Evolutionary conservation across 2,113 vertebrate species (phyloP), one percentile per base, ranked within the genome.

Genomic region (Gavia stellata): DNA sequence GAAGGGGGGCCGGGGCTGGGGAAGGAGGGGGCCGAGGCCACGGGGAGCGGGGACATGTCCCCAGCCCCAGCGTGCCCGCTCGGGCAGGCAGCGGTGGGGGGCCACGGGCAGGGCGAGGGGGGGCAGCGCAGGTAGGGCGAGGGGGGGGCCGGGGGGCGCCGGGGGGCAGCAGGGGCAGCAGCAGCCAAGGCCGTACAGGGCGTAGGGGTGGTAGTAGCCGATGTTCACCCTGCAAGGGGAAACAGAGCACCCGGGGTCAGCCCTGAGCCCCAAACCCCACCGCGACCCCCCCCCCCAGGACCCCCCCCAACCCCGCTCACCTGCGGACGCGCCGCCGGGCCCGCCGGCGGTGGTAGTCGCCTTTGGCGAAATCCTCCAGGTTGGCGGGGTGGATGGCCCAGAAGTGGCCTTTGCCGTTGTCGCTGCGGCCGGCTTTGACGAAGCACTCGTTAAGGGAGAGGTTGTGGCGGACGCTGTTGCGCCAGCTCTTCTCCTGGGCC

Each of bases 361-460:
- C 98, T 16, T 98, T 98, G 63, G 98, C 97, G 28, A 99, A 99
- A 86, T 98, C 98, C 66, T 98, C 97, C 88, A 98, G 81, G 97
- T 98, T 99, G 17, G 98, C 97, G 0, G 98, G 98, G 78, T 98
- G 99, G 81, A 99, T 98, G 33, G 98, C 98, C 98, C 98, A 98
- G 96, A 98, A 99, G 86, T 99, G 98, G 34, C 98, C 98, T 83
- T 99, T 99, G 16, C 98, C 98, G 1, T 98, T 98, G 96, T 98
- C 98, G 5, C 98, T 99, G 81, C 98, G 98, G 14, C 98, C 98
- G 0, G 98, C 98, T 90, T 99, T 98, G 97, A 99, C 82, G 83
- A 99, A 98, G 91, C 98, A 99, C 67, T 98, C 98, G 3, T 99
- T 99, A 20, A 99, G 96, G 28, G 98, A 98, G 62, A 99, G 95